phyloP scores from a whole-genome alignment of 2,888 invertebrate genomes.

The Leptopilina myrica region DNA sequence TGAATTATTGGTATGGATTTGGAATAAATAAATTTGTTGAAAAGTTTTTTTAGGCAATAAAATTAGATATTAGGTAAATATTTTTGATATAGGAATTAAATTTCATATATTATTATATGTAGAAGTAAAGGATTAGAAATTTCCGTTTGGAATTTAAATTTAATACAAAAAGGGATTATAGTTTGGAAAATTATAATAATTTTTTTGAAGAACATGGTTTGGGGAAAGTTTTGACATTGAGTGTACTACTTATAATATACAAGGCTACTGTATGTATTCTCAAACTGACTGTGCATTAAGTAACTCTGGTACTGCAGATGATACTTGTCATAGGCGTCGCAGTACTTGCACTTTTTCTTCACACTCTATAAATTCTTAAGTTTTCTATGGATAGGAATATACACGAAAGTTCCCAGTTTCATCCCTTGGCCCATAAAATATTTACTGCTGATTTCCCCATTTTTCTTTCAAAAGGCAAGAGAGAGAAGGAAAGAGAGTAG shows the following conservation, averaged over 20 bases:
- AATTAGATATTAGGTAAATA: too few relatives aligned
- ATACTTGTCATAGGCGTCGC: conserved; percentile 18
- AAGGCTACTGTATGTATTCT: not conserved
- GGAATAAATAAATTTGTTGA: too few relatives aligned
- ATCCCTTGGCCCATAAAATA: conserved; percentile 16
- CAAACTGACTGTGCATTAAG: conserved; percentile 15
- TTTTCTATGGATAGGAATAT: not conserved
- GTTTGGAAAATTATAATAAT: not conserved
- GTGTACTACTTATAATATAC: conserved; percentile 15
- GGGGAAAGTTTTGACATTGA: conserved; percentile 16
- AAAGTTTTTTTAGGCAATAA: too few relatives aligned
- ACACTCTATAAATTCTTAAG: conserved; percentile 24
- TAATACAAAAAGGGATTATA: not conserved
- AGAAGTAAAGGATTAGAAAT: not conserved
- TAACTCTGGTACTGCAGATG: conserved; percentile 20
- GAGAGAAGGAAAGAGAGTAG: too few relatives aligned
- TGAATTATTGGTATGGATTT: too few relatives aligned
- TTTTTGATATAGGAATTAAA: too few relatives aligned
- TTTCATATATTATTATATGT: too few relatives aligned
- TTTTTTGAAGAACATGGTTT: not conserved
- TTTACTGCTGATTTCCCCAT: conserved; percentile 27
- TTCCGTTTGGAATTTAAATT: not conserved
- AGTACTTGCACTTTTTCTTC: conserved; percentile 28
- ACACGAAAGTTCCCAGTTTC: conserved; percentile 14
- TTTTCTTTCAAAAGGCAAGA: not conserved